A percentile compares a stretch with the other conserved stretches of the same genome.
Evolutionary conservation across 1,140 invertebrate species (phyloP).

Genomic region (Varroa destructor): DNA sequence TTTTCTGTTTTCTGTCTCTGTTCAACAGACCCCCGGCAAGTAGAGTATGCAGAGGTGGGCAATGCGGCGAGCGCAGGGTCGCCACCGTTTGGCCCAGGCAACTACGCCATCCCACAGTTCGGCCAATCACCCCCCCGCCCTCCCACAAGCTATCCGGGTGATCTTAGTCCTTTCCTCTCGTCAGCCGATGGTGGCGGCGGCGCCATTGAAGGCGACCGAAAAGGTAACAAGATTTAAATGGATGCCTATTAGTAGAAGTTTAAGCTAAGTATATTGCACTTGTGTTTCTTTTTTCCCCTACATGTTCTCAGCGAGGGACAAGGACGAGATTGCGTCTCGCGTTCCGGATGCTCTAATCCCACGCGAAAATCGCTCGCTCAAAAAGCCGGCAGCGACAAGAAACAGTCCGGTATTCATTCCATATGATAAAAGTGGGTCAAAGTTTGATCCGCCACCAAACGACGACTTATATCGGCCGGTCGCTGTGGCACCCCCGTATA

Average conservation of each 20-base stretch:
- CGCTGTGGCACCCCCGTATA: conserved; percentile 4
- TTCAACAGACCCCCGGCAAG: conserved; percentile 26
- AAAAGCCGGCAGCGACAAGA: conserved; percentile 7
- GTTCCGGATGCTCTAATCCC: conserved; percentile 18
- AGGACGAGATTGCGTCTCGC: conserved; percentile 17
- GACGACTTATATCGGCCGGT: background rate
- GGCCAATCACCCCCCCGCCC: background rate
- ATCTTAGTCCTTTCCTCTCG: conserved; percentile 25
- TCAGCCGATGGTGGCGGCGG: background rate
- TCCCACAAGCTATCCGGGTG: conserved; percentile 21
- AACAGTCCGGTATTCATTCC: conserved; percentile 13
- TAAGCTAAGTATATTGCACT: too few relatives aligned
- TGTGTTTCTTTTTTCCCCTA: too few relatives aligned
- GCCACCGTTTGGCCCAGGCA: conserved; percentile 6
- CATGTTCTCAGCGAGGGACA: conserved; percentile 5
- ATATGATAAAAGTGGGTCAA: conserved; percentile 8
- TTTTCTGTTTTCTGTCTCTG: conserved; percentile 2
- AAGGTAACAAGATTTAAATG: background rate
- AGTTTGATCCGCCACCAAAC: conserved; percentile 15
- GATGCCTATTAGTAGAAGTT: too few relatives aligned
- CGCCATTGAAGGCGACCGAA: conserved; percentile 20
- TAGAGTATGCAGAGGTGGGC: conserved; percentile 26
- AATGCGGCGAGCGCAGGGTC: conserved; percentile 2
- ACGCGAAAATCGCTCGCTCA: conserved; percentile 17
- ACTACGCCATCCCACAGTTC: conserved; percentile 20